These are phyloP conservation scores for Cecidostiba fungosa DNA, from an alignment of 2,888 invertebrate species.

Conservation along the genomic window DNA sequence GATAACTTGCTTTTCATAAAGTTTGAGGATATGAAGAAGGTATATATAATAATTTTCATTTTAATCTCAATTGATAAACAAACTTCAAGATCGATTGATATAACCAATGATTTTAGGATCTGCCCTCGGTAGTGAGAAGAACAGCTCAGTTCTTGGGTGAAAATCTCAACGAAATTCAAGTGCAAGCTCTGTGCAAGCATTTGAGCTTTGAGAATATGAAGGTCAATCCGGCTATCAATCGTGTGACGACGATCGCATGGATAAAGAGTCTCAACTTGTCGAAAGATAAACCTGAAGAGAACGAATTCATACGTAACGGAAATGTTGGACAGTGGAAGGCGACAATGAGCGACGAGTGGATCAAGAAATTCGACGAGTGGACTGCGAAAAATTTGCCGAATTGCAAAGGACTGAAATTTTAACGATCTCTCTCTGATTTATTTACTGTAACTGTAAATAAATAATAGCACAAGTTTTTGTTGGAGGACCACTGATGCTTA, in stretches of 20 bases:
- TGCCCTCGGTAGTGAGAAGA: slow-evolving; percentile 81
- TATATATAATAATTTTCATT: slow-evolving; percentile 61
- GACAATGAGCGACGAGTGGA: slow-evolving; percentile 74
- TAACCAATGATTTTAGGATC: slow-evolving; percentile 73
- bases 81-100: background rate
- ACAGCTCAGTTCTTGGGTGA: slow-evolving; percentile 82
- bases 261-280: slow-evolving; percentile 69
- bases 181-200: slow-evolving; percentile 81
- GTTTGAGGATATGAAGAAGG: slow-evolving; percentile 74
- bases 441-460: too few relatives aligned
- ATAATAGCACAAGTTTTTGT: too few relatives aligned
- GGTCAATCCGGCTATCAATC: slow-evolving; percentile 82
- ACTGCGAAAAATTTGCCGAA: slow-evolving; percentile 72
- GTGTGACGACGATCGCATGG: slow-evolving; percentile 77
- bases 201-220: slow-evolving; percentile 84
- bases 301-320: slow-evolving; percentile 81
- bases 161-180: slow-evolving; percentile 79
- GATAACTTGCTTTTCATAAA: slow-evolving; percentile 70
- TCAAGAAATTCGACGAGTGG: slow-evolving; percentile 81
- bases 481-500: too few relatives aligned
- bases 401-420: background rate
- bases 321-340: slow-evolving; percentile 79
- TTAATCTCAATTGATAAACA: background rate
- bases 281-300: slow-evolving; percentile 71
- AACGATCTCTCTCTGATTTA: background rate